phyloP scores from a whole-genome alignment of 2,113 vertebrate species.

The Crotalus tigris region DNA sequence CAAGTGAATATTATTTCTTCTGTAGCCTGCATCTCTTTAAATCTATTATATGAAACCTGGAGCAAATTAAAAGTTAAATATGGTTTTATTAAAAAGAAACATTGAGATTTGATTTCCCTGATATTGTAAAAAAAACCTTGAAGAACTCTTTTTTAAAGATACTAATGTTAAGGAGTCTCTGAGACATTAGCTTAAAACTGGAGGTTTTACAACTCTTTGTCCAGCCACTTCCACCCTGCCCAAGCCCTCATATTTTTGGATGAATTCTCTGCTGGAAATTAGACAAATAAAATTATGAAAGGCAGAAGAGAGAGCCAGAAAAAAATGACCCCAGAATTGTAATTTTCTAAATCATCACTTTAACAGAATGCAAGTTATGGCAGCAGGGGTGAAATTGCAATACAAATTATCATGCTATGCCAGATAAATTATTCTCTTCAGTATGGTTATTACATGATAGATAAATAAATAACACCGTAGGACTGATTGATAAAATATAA shows the following conservation, averaged over 20 bases:
- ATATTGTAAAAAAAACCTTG: neutral
- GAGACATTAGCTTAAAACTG: constrained; percentile 8
- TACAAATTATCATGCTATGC: constrained; percentile 78
- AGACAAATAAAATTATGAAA: constrained; percentile 69
- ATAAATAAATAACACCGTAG: constrained; percentile 79
- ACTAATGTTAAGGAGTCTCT: constrained; percentile 20
- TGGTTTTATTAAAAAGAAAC: neutral
- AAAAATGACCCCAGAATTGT: constrained; percentile 74
- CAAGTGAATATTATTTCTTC: neutral
- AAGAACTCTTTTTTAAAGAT: neutral
- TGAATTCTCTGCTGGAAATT: constrained; percentile 48
- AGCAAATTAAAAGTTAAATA: neutral
- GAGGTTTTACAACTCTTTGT: constrained; percentile 18
- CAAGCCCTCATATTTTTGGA: constrained; percentile 54
- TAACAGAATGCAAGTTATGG: constrained; percentile 71
- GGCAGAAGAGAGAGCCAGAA: constrained; percentile 67
- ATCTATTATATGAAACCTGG: neutral
- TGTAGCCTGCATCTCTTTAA: neutral
- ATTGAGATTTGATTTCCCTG: neutral
- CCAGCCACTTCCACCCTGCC: constrained; percentile 23
- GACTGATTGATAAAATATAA: constrained; percentile 78
- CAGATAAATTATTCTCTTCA: constrained; percentile 77
- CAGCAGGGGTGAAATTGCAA: constrained; percentile 76
- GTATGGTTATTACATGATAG: constrained; percentile 76
- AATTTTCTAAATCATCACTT: constrained; percentile 76